These are phyloP conservation scores for Motacilla alba DNA, from an alignment of 2,113 vertebrate genomes.

Conservation along the genomic window DNA sequence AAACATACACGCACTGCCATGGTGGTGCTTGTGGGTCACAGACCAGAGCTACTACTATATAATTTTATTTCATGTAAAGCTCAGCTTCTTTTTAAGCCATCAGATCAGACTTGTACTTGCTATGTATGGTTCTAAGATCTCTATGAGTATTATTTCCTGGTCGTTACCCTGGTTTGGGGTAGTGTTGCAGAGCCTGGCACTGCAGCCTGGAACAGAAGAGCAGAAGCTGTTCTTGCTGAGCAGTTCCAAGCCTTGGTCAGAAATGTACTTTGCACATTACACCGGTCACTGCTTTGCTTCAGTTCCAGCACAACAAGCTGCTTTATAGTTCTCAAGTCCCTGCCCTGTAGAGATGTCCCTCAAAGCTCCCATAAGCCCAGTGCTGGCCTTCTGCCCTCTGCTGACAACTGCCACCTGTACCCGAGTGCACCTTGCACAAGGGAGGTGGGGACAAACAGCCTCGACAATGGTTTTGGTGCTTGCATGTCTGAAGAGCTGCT, in stretches of 20 bases:
- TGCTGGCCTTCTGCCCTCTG: neutral
- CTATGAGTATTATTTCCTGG: neutral
- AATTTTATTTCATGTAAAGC: neutral
- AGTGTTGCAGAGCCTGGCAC: neutral
- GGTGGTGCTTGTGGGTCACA: neutral
- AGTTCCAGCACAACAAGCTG: neutral
- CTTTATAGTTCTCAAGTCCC: fast-evolving
- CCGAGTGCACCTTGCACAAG: neutral
- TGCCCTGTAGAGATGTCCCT: neutral
- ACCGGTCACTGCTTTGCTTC: neutral
- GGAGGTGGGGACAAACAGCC: neutral
- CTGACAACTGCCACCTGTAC: neutral
- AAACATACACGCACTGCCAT: neutral
- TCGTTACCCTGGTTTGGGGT: neutral
- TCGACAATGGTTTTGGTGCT: neutral
- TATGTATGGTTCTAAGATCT: neutral
- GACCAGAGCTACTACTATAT: neutral
- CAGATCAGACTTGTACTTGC: neutral
- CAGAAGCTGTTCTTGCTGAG: neutral
- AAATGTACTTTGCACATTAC: neutral
- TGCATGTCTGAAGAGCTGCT: neutral
- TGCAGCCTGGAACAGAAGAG: neutral
- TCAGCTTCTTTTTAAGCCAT: neutral
- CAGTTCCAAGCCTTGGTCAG: neutral
- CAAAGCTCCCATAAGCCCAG: neutral